Evolutionary conservation across 2,113 vertebrate genomes (phyloP).

Genomic region (Smithornis capensis): DNA sequence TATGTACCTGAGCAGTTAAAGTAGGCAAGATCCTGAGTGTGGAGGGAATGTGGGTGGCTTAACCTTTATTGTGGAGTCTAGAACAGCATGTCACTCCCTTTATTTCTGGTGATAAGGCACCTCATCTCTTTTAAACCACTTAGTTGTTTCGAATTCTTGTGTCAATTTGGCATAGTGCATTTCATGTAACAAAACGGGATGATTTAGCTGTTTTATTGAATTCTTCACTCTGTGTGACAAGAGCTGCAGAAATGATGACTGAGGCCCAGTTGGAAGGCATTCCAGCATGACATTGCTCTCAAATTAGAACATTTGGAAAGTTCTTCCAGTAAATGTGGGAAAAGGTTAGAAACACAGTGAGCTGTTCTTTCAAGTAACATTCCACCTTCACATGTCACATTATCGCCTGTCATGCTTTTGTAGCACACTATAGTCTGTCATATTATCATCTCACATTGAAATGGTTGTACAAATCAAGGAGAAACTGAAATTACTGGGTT

Average conservation of each 20-base stretch:
- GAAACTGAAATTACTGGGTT: background rate
- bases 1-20: background rate
- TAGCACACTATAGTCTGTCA: background rate
- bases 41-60: background rate
- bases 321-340: conserved; percentile 33
- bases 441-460: background rate
- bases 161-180: background rate
- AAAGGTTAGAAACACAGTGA: background rate
- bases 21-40: background rate
- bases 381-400: background rate
- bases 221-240: background rate
- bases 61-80: background rate
- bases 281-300: conserved; percentile 36
- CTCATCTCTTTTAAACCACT: background rate
- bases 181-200: background rate
- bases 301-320: conserved; percentile 23
- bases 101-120: background rate
- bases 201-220: conserved; percentile 27
- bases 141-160: background rate
- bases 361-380: conserved; percentile 16
- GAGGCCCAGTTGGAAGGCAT: conserved; percentile 32
- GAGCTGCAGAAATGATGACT: conserved; percentile 18
- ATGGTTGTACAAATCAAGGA: background rate
- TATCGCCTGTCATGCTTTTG: background rate
- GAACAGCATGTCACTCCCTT: background rate